Evolutionary conservation across 2,113 vertebrate species (phyloP), one percentile per base, ranked within the genome.

Genomic region (Microtus oregoni): DNA sequence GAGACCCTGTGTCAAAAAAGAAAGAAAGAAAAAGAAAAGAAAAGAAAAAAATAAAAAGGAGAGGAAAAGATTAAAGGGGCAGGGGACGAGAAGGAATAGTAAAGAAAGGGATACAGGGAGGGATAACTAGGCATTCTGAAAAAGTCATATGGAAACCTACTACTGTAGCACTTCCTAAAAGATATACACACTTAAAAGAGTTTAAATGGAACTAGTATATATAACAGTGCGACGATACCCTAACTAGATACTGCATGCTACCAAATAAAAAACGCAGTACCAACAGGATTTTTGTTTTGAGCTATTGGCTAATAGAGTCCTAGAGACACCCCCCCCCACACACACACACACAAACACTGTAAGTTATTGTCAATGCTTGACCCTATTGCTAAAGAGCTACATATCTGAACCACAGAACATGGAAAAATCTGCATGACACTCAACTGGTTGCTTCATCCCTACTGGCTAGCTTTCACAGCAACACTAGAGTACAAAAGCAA

Each of bases 21-120:
- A 35, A 15, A 38, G 5, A 41, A 5, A 14, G 22, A 11, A 38
- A 2, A 3, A 9, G 7, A 61, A 82, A 8, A 22, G 7, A 0
- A 15, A 41, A 41, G 41, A 41, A 41, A 41, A 41, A 41, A 41
- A 41, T 41, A 41, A 41, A 26, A 41, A 11, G 9, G n/a, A 41
- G n/a, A 24, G 19, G 19, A 75, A 24, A 41, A 75, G 3, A 41
- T 73, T 73, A 41, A 24, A 38, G 70, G 20, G 38, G 10, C 35
- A 26, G 38, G n/a, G 38, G 22, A 76, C 28, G 73, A 76, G 22
- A 44, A 44, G 41, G 41, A 44, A 44, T 26, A 44, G 75, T 77
- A 77, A 26, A 76, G 12, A 11, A 76, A 44, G 22, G 13, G 15
- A 47, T 47, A 77, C 28, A 41, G 41, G 13, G 26, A 77, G 41